Base-by-base conservation (phyloP, 2,888 invertebrate species). In the Disparrhopalites patrizii region DNA sequence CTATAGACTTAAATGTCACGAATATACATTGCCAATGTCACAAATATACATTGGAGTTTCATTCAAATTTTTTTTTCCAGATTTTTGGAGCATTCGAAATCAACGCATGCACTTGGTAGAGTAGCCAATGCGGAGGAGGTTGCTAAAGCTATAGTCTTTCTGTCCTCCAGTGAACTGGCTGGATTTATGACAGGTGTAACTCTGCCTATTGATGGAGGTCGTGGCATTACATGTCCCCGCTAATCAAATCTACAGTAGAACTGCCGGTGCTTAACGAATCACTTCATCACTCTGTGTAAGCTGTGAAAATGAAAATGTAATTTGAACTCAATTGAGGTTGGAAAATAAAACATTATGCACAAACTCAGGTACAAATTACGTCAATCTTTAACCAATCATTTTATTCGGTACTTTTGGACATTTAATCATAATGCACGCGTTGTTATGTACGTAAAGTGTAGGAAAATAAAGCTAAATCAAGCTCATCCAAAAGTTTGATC, bases 141-240 rank as follows among this genome's bases (percentile, higher is more conserved):
- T 0, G 95, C 98, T 0, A 85, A 86, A 56, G 85, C 92, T 0
- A 95, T 99, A 75, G 88, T 89, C 0, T 99, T 95, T 80, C 82
- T 99, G 65, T 96, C 97, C 0, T 91, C 93, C 70, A 88, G 90
- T 62, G 83, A 87, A 70, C 88, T 93, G 2, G 63, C 71, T 38
- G 70, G 71, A 10, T 74, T 73, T 36, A 73, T 73, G 64, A 75
- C 75, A 13, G 75, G 69, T 4, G 67, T 85, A 4, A 88, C 87
- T 65, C 75, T 99, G 27, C 90, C 94, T 0, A 90, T 97, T 0
- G 98, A 98, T 80, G 98, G 98, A 25, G 98, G 98, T 0, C 84
- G 95, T 54, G 92, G 94, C 79, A 91, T 90, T 5, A 90, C 94
- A 89, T 95, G 95, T 76, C 94, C 95, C 10, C 86, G 95, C 76